phyloP scores from a whole-genome alignment of 1,140 invertebrate genomes.

The Artemia franciscana region DNA sequence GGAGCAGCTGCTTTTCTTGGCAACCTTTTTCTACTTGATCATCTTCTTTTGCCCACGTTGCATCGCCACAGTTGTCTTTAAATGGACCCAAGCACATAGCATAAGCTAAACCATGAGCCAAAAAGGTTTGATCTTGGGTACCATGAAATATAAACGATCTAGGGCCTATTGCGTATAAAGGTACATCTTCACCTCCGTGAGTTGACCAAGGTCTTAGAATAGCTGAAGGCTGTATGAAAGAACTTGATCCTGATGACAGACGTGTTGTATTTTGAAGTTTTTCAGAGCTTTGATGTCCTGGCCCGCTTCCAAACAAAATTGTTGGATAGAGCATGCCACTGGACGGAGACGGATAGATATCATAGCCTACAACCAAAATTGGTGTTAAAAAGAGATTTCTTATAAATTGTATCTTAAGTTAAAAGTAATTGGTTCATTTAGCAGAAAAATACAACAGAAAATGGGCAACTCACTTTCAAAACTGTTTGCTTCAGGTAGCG shows the following conservation, averaged over 20 bases:
- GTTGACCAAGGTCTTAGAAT: constrained; percentile 49
- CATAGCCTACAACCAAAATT: constrained; percentile 10
- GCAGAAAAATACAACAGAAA: no score
- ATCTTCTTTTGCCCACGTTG: neutral
- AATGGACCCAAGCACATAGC: constrained; percentile 40
- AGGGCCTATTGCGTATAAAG: constrained; percentile 39
- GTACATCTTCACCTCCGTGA: constrained; percentile 72
- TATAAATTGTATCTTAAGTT: no score
- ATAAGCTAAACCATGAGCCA: constrained; percentile 47
- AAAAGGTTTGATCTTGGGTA: constrained; percentile 47
- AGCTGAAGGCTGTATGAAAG: constrained; percentile 25
- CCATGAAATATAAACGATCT: constrained; percentile 24
- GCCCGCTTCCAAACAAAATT: constrained; percentile 21
- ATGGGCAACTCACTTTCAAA: no score
- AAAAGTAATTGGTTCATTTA: no score
- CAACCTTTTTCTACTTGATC: neutral
- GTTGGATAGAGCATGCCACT: constrained; percentile 34
- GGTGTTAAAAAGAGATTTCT: no score
- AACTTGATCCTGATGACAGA: constrained; percentile 14
- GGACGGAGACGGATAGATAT: constrained; percentile 18
- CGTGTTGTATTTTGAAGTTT: constrained; percentile 19
- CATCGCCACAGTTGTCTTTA: constrained; percentile 25
- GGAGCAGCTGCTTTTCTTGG: neutral
- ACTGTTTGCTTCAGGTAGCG: no score
- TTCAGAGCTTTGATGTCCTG: constrained; percentile 18